A percentile compares a stretch with the other conserved stretches of the same genome.
Conservation (phyloP, 2,888 invertebrate species). For the Machimus atricapillus region DNA sequence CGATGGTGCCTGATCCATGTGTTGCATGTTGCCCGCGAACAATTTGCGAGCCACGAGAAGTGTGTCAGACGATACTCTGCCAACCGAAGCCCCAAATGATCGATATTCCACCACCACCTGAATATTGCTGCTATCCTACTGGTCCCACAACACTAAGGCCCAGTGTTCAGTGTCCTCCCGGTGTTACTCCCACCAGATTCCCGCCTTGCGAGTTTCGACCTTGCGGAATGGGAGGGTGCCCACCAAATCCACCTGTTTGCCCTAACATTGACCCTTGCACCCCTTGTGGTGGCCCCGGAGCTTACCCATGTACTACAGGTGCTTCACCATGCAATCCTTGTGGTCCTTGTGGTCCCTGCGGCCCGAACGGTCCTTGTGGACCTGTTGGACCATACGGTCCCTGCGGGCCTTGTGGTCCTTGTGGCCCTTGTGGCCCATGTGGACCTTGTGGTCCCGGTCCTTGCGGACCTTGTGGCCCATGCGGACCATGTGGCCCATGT, state of each 20-base stretch:
- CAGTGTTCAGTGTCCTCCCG: conserved; percentile 54
- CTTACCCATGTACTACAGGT: background rate
- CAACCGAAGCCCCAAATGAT: conserved; percentile 59
- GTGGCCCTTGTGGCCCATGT: conserved; percentile 51
- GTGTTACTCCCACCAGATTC: conserved; percentile 43
- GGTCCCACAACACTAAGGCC: conserved; percentile 56
- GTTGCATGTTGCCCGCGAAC: conserved; percentile 57
- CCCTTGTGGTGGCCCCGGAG: conserved; percentile 46
- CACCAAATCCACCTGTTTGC: background rate
- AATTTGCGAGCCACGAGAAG: conserved; percentile 57
- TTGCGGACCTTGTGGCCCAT: conserved; percentile 47
- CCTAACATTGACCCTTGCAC: background rate
- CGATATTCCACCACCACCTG: conserved; percentile 57
- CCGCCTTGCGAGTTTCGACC: conserved; percentile 26
- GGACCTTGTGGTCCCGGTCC: conserved; percentile 50
- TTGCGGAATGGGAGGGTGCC: background rate
- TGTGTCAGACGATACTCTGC: conserved; percentile 58
- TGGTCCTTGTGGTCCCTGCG: conserved; percentile 33
- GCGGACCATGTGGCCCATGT: conserved; percentile 44
- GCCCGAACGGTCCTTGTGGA: conserved; percentile 48
- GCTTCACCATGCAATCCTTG: background rate
- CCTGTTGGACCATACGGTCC: background rate
- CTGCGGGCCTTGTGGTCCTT: conserved; percentile 50
- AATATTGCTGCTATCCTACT: conserved; percentile 58
- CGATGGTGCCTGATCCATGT: conserved; percentile 58